Evolutionary conservation across 2,113 vertebrate genomes (phyloP).

Genomic region (Microcebus jonahi): DNA sequence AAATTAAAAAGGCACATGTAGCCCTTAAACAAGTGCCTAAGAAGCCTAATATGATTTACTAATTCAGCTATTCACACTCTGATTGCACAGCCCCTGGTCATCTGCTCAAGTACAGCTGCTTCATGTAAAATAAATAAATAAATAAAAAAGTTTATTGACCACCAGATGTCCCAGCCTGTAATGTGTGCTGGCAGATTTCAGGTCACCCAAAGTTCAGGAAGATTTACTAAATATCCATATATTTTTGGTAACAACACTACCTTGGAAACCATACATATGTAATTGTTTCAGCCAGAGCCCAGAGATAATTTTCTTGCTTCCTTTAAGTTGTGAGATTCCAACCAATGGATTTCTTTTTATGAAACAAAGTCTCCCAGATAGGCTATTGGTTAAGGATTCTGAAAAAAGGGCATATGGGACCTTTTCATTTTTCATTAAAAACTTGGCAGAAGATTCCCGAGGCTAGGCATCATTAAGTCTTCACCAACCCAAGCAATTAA

Average conservation of each 20-base stretch:
- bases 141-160: slow-evolving; percentile 84
- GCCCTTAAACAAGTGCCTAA: slow-evolving; percentile 84
- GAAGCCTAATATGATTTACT: slow-evolving; percentile 84
- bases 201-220: slow-evolving; percentile 85
- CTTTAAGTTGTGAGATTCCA: background rate
- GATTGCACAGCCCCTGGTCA: slow-evolving; percentile 85
- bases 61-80: slow-evolving; percentile 86
- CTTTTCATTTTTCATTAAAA: slow-evolving; percentile 54
- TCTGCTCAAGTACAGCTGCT: slow-evolving; percentile 86
- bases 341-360: background rate
- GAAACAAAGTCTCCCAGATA: background rate
- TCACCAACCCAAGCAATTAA: slow-evolving; percentile 53
- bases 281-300: background rate
- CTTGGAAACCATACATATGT: background rate
- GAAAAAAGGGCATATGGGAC: background rate
- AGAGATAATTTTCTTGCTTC: background rate
- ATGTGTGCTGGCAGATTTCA: slow-evolving; percentile 77
- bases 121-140: slow-evolving; percentile 83
- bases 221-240: slow-evolving; percentile 66
- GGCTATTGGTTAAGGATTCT: background rate
- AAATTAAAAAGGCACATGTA: slow-evolving; percentile 84
- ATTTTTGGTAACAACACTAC: slow-evolving; percentile 52
- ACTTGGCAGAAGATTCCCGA: slow-evolving; percentile 46
- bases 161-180: slow-evolving; percentile 86
- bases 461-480: slow-evolving; percentile 49